Evolutionary conservation across 2,797 vertebrate species (phyloP), one percentile per base, ranked within the genome.

Genomic region (Gymnoscopelus microlampas): DNA sequence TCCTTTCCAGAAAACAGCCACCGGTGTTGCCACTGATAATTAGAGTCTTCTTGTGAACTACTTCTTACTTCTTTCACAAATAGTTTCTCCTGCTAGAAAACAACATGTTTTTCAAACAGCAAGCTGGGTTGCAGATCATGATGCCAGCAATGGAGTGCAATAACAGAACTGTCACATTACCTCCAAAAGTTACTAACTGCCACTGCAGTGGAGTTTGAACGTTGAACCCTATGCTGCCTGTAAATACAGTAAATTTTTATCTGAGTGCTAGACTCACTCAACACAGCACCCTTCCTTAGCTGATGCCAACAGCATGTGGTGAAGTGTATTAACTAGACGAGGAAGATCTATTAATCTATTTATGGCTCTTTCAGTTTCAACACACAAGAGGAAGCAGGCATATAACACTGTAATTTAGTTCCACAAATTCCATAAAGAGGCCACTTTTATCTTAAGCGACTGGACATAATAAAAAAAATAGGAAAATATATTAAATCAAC

Each of bases 1-100:
- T 68, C 77, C 79, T 82, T 53, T 58, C 73, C 75, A 78, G 77
- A 79, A 59, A 79, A 66, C 62, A 2, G 8, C 8, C 19, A 10
- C n/a, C 44, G 57, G 49, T 32, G 63, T 64, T 47, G 50, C 13
- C 57, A 76, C 75, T 74, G 66, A 71, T 54, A 69, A 60, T 53
- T 53, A 8, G 39, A 63, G 63, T 77, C 71, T 8, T 15, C 59
- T 71, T 73, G 60, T 2, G 39, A 8, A 66, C 35, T 76, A 65
- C 71, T 73, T 58, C 44, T 73, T 76, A 65, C 71, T 73, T 58
- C 44, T 73, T 60, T 26, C 47, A 72, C 39, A 70, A 62, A 3
- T 2, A 0, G 13, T 60, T 63, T 8, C 49, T 69, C 57, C 15
- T 68, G 64, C 75, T 26, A 32, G 14, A 61, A 58, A 53, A 54